Conservation (phyloP, 2,113 vertebrate genomes). For the Macrotis lagotis region DNA sequence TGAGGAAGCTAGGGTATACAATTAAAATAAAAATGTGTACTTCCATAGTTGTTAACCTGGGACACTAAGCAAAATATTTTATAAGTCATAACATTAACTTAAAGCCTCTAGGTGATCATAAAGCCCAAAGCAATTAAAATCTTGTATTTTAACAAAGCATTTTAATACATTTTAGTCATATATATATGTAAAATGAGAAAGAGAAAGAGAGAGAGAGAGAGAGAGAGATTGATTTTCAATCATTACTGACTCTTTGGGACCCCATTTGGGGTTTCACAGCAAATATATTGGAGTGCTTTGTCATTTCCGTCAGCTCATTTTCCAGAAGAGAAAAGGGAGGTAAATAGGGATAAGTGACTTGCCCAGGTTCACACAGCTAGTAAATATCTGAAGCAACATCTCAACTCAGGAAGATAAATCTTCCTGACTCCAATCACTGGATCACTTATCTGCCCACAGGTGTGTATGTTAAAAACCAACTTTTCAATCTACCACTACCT, state of each 20-base stretch:
- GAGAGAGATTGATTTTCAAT: no score
- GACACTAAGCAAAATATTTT: background rate
- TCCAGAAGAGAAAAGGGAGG: background rate
- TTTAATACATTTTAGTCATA: background rate
- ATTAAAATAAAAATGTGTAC: no score
- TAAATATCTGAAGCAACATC: background rate
- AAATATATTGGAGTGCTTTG: background rate
- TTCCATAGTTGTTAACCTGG: no score
- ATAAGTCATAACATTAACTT: rapidly evolving
- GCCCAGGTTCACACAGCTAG: background rate
- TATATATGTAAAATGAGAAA: no score
- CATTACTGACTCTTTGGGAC: background rate
- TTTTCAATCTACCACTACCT: background rate
- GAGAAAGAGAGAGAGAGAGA: no score
- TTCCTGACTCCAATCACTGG: background rate
- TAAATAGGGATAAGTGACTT: background rate
- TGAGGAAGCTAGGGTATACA: background rate
- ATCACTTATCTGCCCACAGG: background rate
- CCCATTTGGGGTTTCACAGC: background rate
- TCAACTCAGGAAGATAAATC: background rate
- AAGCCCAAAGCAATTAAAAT: background rate
- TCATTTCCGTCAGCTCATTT: background rate
- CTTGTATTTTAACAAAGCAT: background rate
- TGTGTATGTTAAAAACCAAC: background rate
- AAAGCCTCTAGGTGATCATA: background rate